These are phyloP conservation scores for Actinia equina DNA, from an alignment of 64 coral and sea anemone species.

Conservation along the genomic window DNA sequence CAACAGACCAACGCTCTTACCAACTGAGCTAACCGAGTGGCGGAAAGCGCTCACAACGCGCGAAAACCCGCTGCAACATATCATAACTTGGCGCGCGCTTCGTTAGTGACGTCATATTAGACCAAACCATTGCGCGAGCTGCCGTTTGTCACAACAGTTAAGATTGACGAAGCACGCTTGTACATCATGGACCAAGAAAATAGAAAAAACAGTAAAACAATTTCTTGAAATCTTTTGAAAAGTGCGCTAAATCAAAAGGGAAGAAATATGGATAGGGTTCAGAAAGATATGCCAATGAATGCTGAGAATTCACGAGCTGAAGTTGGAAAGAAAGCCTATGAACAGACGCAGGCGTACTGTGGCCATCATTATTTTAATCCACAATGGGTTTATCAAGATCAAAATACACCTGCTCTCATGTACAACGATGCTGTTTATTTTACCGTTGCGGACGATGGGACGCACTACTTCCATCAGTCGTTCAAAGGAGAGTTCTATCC, in stretches of 20 bases:
- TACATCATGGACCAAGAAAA: not conserved
- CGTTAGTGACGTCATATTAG: not conserved
- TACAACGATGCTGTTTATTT: slow-evolving; percentile 52
- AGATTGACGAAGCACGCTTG: slow-evolving; percentile 6
- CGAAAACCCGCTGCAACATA: too few relatives aligned
- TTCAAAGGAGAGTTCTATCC: slow-evolving; percentile 36
- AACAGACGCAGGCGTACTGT: not conserved
- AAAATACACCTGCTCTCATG: slow-evolving; percentile 18
- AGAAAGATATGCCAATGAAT: too few relatives aligned
- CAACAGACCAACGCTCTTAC: too few relatives aligned
- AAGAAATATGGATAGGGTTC: not conserved
- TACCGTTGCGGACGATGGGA: slow-evolving; percentile 41
- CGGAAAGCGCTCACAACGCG: too few relatives aligned
- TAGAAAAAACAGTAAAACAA: not conserved
- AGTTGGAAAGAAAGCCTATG: too few relatives aligned
- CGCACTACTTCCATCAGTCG: slow-evolving; percentile 51
- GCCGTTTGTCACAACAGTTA: not conserved
- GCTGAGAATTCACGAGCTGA: not conserved
- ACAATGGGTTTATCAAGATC: slow-evolving; percentile 21
- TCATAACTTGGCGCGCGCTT: not conserved
- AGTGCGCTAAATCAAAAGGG: not conserved
- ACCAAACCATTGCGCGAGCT: not conserved
- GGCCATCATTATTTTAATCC: slow-evolving; percentile 65
- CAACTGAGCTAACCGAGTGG: too few relatives aligned
- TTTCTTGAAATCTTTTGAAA: not conserved